A percentile compares a stretch with the other conserved stretches of the same genome.
Conservation (phyloP, 2,888 invertebrate genomes). For the Dasysyrphus albostriatus region DNA sequence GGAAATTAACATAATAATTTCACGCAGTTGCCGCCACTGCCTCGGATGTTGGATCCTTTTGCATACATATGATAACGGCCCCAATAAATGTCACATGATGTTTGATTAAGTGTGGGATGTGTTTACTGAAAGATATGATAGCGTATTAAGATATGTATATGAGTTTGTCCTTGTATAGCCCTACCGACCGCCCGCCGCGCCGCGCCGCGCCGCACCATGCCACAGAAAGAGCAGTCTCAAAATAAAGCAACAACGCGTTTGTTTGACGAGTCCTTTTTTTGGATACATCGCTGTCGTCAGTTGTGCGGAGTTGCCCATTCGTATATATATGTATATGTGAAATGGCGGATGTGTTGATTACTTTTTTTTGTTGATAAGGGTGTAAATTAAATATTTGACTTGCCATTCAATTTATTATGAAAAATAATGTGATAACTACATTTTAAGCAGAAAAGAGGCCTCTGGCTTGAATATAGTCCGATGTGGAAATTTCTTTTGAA, state of each 20-base stretch:
- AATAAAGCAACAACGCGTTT: conserved; percentile 53
- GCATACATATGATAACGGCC: conserved; percentile 56
- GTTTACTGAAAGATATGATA: conserved; percentile 70
- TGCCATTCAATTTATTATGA: conserved; percentile 55
- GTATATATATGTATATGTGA: too few species aligned
- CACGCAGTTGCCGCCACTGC: conserved; percentile 52
- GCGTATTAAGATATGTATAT: conserved; percentile 70
- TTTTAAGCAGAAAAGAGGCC: neutral
- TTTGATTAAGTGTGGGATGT: conserved; percentile 67
- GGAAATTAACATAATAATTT: conserved; percentile 70
- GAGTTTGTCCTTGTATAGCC: conserved; percentile 42
- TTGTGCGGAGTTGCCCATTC: conserved; percentile 26
- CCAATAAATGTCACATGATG: conserved; percentile 63
- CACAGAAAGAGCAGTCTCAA: conserved; percentile 34
- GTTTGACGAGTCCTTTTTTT: conserved; percentile 52
- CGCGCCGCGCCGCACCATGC: too few species aligned
- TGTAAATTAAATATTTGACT: conserved; percentile 69
- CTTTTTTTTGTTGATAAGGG: conserved; percentile 41
- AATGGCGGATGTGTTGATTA: conserved; percentile 58
- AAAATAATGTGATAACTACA: conserved; percentile 41
- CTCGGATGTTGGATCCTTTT: conserved; percentile 53
- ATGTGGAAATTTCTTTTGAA: neutral
- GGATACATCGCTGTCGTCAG: conserved; percentile 18
- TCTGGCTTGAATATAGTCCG: neutral
- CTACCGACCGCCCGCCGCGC: neutral